Conservation (phyloP, 2,797 vertebrate genomes). For the Danio jaintianensis region DNA sequence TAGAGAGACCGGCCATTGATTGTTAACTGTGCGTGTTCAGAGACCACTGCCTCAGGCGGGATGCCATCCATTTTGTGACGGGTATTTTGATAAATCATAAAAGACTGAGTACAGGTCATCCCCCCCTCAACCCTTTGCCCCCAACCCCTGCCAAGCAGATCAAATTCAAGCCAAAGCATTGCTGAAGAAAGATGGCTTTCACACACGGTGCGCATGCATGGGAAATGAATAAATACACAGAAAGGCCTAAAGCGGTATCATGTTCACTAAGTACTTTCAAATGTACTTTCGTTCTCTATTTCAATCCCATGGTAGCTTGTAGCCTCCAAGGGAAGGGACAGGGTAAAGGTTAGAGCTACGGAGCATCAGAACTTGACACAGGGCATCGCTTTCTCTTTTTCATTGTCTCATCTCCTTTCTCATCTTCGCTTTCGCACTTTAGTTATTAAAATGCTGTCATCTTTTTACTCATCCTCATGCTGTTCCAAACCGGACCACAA, state of each 20-base stretch:
- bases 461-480: neutral
- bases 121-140: conserved; percentile 24
- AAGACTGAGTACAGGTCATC: conserved; percentile 51
- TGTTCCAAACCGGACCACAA: neutral
- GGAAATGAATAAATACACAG: conserved; percentile 70
- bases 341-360: conserved; percentile 82
- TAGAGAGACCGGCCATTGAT: conserved; percentile 67
- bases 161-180: conserved; percentile 66
- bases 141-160: conserved; percentile 62
- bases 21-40: conserved; percentile 65
- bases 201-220: conserved; percentile 61
- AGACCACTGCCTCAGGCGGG: conserved; percentile 61
- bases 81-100: conserved; percentile 73
- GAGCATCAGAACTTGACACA: conserved; percentile 82
- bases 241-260: conserved; percentile 69
- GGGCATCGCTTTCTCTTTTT: conserved; percentile 54
- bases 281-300: conserved; percentile 78
- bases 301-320: conserved; percentile 78
- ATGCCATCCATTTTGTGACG: conserved; percentile 61
- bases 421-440: neutral
- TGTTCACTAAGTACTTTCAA: conserved; percentile 76
- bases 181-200: conserved; percentile 65
- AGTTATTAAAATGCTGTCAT: conserved; percentile 1
- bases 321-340: conserved; percentile 76
- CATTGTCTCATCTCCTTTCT: conserved; percentile 47